Base-by-base conservation (phyloP, 2,113 vertebrate genomes). In the Pollachius pollachius region DNA sequence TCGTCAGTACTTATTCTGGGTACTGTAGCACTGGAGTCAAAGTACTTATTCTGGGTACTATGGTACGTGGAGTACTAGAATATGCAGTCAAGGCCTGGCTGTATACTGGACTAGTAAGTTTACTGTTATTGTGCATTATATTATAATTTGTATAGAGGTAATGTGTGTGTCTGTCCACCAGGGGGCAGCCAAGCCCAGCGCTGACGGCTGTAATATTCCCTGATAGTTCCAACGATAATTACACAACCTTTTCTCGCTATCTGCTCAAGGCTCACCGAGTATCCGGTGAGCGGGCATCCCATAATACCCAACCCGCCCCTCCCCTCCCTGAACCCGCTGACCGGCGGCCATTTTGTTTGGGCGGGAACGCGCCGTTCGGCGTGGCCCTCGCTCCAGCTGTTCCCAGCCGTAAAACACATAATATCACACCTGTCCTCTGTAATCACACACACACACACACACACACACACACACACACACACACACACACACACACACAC, bases 371-470 rank as follows among this genome's bases (percentile, higher is more conserved):
- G 65, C 70, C 74, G 72, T 74, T 73, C 86, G 83, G 87, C 84
- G 77, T 59, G 4, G 76, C 86, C 74, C 71, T 77, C 82, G 59
- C 71, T 84, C 86, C 90, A 90, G 86, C 91, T 93, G 91, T 89
- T 88, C 62, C 69, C 54, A 21, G 13, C 67, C 79, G 77, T 85
- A 90, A 90, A 92, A 89, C 86, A 91, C 87, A 90, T 88, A 85
- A 80, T 78, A 91, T 89, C 15, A 78, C 60, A 88, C 89, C 90
- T 85, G 87, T 91, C 62, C 90, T 91, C 90, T 91, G 88, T 92
- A 93, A 92, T 92, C 52, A 65, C 71, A 67, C 77, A 9, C 21
- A 65, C 52, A 13, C 8, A 60, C 68, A 62, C 64, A 54, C 65
- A 58, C 64, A 77, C 18, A 19, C 63, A 64, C 63, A 41, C 63